Conservation (phyloP, 2,888 invertebrate genomes). For the Ditula angustiorana region DNA sequence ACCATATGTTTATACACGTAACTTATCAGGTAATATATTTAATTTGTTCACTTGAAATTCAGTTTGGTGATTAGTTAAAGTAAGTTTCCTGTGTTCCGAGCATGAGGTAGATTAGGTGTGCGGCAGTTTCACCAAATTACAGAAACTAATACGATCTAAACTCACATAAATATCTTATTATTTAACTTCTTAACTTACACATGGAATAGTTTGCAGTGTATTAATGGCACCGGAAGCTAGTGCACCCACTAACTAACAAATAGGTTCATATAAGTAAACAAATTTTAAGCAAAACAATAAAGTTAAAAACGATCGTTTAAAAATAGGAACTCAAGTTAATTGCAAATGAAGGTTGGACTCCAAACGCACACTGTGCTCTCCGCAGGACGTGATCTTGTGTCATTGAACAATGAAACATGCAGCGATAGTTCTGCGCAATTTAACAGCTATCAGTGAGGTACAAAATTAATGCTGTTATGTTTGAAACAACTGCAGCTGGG, state of each 20-base stretch:
- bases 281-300: constrained; percentile 66
- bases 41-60: constrained; percentile 55
- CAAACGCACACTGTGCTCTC: not conserved
- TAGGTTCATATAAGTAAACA: constrained; percentile 56
- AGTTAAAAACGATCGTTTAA: constrained; percentile 60
- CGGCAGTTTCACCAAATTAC: constrained; percentile 48
- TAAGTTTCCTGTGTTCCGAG: constrained; percentile 62
- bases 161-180: constrained; percentile 39
- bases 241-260: constrained; percentile 58
- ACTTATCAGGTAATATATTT: constrained; percentile 73
- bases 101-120: constrained; percentile 72
- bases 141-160: constrained; percentile 44
- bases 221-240: constrained; percentile 57
- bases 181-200: constrained; percentile 33
- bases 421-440: no score
- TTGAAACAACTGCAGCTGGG: no score
- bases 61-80: constrained; percentile 51
- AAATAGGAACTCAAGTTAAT: constrained; percentile 83
- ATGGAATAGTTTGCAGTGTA: constrained; percentile 32
- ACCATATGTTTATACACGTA: constrained; percentile 74
- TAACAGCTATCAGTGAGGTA: no score
- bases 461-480: no score
- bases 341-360: constrained; percentile 57
- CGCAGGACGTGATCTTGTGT: not conserved
- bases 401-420: no score